These are phyloP conservation scores for Drosophila histrio DNA, from an alignment of 2,888 invertebrate species.

Conservation along the genomic window DNA sequence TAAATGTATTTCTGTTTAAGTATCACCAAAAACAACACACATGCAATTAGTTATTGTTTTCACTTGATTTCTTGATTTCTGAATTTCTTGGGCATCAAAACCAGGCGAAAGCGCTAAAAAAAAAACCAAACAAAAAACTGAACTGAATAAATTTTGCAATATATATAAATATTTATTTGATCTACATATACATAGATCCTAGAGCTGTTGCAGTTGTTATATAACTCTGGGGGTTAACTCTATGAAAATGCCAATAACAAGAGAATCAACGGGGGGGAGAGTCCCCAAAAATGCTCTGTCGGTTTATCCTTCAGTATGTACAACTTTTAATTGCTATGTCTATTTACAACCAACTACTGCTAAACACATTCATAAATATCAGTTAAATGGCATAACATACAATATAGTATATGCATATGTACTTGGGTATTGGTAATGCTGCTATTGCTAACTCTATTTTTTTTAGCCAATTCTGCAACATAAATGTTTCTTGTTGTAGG, in stretches of 20 bases:
- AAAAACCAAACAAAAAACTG: too few relatives aligned
- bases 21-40: conserved; percentile 68
- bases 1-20: conserved; percentile 50
- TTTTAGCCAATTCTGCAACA: conserved; percentile 29
- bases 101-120: conserved; percentile 30
- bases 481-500: conserved; percentile 27
- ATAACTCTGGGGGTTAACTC: not conserved
- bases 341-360: conserved; percentile 39
- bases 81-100: conserved; percentile 19
- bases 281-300: not conserved
- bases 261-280: not conserved
- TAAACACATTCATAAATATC: conserved; percentile 39
- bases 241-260: conserved; percentile 2
- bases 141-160: not conserved
- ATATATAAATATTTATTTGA: not conserved
- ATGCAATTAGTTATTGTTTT: conserved; percentile 67
- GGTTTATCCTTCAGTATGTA: not conserved
- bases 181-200: not conserved
- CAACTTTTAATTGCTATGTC: not conserved
- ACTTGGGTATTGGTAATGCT: not conserved
- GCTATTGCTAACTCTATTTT: conserved; percentile 1
- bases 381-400: conserved; percentile 41
- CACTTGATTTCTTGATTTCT: conserved; percentile 13
- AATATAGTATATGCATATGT: conserved; percentile 3
- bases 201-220: not conserved